Evolutionary conservation across 2,113 vertebrate genomes (phyloP), one percentile per base, ranked within the genome.

Genomic region (Pseudois nayaur): DNA sequence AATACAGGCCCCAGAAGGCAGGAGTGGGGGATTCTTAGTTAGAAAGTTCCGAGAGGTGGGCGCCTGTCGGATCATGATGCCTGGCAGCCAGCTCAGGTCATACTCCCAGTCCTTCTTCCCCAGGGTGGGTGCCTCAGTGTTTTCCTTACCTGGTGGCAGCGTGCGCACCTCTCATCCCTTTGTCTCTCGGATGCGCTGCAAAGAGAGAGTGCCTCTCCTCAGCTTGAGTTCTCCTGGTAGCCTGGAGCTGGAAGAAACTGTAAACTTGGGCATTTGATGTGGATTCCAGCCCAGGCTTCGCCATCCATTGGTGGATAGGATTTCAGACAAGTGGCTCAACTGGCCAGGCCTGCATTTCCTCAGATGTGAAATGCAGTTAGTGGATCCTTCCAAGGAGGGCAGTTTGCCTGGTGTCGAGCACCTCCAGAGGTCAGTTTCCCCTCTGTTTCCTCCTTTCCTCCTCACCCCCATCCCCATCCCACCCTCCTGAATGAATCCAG

Each of bases 161-260:
- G 0, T 8, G 21, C 0, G 1, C 0, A 0, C 33, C 29, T 50
- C 48, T 60, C 36, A 12, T 13, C 33, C 7, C 40, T 0, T 0
- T 14, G 23, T 48, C 67, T 52, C 52, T 76, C 0, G 2, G n/a
- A 27, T 2, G 21, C 43, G 25, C 15, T 40, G 10, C n/a, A 48
- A 23, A 10, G 1, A 14, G 11, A 27, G 36, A 29, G 21, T 13
- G 9, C 27, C 14, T 36, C 54, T 33, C 17, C 2, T 79, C 19
- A 4, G 17, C 40, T 74, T 60, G 8, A 4, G 10, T 78, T 54
- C 25, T 86, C 19, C n/a, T 27, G 19, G 8, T 3, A 33, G 16
- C 31, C 55, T 9, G 5, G 40, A 40, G 36, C n/a, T 23, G 7
- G 36, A 57, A 45, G 21, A 89, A 60, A 85, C 40, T 2, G 7